These are phyloP conservation scores for Pica pica DNA, from an alignment of 2,113 vertebrate species.

Conservation along the genomic window DNA sequence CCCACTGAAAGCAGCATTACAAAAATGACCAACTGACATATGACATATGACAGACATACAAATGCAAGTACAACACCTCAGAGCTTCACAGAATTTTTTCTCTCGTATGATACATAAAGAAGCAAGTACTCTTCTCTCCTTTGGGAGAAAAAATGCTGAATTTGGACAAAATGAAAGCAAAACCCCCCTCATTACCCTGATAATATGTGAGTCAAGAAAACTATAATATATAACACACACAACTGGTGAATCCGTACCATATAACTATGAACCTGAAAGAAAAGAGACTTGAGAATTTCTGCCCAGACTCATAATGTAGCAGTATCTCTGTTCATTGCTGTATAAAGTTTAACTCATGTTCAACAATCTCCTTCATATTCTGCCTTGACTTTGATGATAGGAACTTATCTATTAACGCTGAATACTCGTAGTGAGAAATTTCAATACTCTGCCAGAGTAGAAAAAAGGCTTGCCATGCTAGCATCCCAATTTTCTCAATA, in stretches of 20 bases:
- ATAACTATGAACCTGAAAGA: constrained; percentile 2
- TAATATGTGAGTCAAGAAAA: constrained; percentile 11
- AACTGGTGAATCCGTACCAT: constrained; percentile 33
- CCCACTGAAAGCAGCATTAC: neutral
- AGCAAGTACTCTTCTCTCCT: neutral
- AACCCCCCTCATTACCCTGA: neutral
- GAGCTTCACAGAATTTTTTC: neutral
- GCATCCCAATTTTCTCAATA: constrained; percentile 36
- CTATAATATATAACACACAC: neutral
- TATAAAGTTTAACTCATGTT: neutral
- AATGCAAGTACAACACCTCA: neutral
- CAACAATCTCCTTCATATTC: neutral
- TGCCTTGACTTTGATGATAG: neutral
- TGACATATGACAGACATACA: neutral
- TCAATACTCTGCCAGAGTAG: neutral
- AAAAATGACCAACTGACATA: neutral
- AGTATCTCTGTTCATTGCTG: neutral
- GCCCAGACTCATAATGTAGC: neutral
- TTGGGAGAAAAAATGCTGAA: neutral
- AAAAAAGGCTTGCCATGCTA: constrained; percentile 18
- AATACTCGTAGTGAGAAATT: constrained; percentile 10
- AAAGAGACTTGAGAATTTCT: neutral
- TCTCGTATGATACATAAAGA: neutral
- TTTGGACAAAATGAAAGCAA: neutral
- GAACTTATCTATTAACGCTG: constrained; percentile 42